phyloP scores from a whole-genome alignment of 2,888 invertebrate species.

The Eudemis profundana region DNA sequence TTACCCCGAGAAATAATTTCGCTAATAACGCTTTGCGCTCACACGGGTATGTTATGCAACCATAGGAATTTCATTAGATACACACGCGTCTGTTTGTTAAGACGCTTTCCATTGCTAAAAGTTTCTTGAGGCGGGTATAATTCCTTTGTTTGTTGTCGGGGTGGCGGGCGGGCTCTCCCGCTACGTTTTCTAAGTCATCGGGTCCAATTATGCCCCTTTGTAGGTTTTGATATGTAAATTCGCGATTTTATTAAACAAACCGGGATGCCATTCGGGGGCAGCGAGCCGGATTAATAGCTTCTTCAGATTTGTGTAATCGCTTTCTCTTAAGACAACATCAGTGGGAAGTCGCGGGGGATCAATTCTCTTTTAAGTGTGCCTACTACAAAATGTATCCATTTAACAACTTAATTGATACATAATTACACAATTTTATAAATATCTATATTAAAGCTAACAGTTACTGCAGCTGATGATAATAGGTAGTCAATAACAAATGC shows the following conservation, averaged over 20 bases:
- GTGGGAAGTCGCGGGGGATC: constrained; percentile 73
- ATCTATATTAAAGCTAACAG: background rate
- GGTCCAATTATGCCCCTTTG: constrained; percentile 86
- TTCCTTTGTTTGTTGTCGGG: constrained; percentile 84
- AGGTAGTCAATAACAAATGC: too few relatives aligned
- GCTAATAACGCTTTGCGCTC: constrained; percentile 81
- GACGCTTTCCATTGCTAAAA: constrained; percentile 86
- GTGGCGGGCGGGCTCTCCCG: constrained; percentile 76
- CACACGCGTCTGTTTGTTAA: constrained; percentile 86
- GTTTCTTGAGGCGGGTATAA: constrained; percentile 86
- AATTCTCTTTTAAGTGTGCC: constrained; percentile 64
- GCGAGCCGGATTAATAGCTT: constrained; percentile 85
- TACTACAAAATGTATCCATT: constrained; percentile 41
- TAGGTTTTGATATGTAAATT: constrained; percentile 86
- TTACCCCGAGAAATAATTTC: constrained; percentile 82
- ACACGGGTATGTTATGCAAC: constrained; percentile 84
- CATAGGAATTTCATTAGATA: constrained; percentile 86
- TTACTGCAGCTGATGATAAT: background rate
- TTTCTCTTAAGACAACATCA: constrained; percentile 83
- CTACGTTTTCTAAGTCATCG: constrained; percentile 86
- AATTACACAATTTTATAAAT: background rate
- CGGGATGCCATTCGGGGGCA: constrained; percentile 84
- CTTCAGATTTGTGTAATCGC: constrained; percentile 86
- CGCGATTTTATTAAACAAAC: constrained; percentile 86
- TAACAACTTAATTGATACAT: constrained; percentile 35